Evolutionary conservation across 2,888 invertebrate genomes (phyloP).

Genomic region (Dendrolimus pini): DNA sequence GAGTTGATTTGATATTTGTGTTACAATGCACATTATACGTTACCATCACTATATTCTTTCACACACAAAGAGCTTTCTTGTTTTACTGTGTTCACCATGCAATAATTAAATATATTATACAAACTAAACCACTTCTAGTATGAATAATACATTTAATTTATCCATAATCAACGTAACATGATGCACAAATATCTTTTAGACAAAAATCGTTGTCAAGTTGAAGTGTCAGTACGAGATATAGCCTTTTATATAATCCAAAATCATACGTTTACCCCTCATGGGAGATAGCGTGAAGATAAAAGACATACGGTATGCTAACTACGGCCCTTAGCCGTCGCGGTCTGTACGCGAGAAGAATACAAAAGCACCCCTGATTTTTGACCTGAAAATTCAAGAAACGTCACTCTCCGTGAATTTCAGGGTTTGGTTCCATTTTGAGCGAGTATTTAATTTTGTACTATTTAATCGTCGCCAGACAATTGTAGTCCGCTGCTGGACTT

Average conservation of each 20-base stretch:
- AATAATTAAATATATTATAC: no score
- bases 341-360: slow-evolving; percentile 13
- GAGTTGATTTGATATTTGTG: no score
- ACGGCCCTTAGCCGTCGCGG: slow-evolving; percentile 9
- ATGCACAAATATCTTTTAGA: background rate
- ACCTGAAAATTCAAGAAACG: slow-evolving; percentile 15
- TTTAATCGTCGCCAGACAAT: background rate
- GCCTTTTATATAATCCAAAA: background rate
- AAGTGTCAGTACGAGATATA: background rate
- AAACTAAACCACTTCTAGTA: no score
- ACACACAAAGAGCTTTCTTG: no score
- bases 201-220: background rate
- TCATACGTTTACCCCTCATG: slow-evolving; percentile 8
- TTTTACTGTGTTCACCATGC: no score
- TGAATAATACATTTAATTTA: no score
- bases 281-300: slow-evolving; percentile 18
- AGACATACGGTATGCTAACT: slow-evolving; percentile 14
- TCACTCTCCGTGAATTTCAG: slow-evolving; percentile 6
- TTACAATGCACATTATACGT: no score
- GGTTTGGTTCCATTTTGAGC: background rate
- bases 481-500: no score
- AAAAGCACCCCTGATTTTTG: slow-evolving; percentile 12
- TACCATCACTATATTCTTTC: no score
- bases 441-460: background rate
- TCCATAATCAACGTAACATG: no score